Percentiles rank a stretch among this genome's conserved stretches.
Conservation (phyloP, 2,113 vertebrate genomes). For the Antechinus flavipes region DNA sequence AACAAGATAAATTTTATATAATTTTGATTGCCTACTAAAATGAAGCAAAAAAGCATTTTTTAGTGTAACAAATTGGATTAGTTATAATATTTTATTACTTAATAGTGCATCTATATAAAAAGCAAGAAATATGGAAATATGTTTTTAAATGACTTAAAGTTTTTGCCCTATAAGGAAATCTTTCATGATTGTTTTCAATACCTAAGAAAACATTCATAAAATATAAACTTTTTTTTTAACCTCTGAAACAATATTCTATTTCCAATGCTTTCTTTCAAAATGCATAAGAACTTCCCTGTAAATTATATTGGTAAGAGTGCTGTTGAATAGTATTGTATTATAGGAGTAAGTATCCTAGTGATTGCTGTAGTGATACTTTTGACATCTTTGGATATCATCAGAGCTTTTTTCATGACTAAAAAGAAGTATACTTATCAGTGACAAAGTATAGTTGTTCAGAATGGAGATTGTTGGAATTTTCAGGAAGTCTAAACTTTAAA, state of each 20-base stretch:
- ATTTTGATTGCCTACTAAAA: conserved; percentile 28
- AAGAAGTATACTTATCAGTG: conserved; percentile 21
- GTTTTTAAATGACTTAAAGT: not conserved
- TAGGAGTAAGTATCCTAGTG: conserved; percentile 1
- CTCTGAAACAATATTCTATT: not conserved
- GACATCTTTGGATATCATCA: not conserved
- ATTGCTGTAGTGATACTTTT: not conserved
- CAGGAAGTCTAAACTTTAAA: not conserved
- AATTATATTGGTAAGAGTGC: conserved; percentile 10
- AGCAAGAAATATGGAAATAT: conserved; percentile 26
- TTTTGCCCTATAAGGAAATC: not conserved
- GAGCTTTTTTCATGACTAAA: conserved; percentile 11
- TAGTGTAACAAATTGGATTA: conserved; percentile 16
- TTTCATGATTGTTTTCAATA: not conserved
- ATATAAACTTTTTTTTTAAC: not conserved
- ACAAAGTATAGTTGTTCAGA: conserved; percentile 8
- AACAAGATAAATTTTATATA: conserved; percentile 26
- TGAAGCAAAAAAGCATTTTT: not conserved
- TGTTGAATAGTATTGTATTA: not conserved
- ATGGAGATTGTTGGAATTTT: not conserved
- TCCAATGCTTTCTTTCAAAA: not conserved
- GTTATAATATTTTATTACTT: conserved; percentile 11
- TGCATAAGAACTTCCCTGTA: not conserved
- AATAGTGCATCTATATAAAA: not conserved
- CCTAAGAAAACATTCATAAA: not conserved